A percentile compares a stretch with the other conserved stretches of the same genome.
Evolutionary conservation across 2,797 vertebrate species (phyloP).

Genomic region (Odontamblyopus rebecca): DNA sequence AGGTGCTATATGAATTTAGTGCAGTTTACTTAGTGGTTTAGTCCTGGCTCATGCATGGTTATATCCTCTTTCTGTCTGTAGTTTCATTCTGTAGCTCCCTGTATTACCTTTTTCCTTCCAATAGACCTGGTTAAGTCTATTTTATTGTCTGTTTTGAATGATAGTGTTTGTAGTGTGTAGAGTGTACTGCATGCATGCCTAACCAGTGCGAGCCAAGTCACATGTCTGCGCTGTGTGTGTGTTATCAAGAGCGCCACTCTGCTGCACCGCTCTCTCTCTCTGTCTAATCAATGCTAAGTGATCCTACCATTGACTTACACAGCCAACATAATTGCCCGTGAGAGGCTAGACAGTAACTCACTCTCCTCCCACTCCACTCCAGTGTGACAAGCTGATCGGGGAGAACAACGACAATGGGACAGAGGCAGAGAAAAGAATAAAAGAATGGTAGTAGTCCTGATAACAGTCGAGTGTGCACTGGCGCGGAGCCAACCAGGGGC

Average conservation of each 20-base stretch:
- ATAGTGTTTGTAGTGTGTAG: neutral
- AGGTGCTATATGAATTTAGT: neutral
- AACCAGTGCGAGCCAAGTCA: slow-evolving; percentile 21
- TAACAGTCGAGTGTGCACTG: slow-evolving; percentile 67
- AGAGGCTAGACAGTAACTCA: slow-evolving; percentile 82
- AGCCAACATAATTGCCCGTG: slow-evolving; percentile 80
- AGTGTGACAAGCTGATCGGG: slow-evolving; percentile 75
- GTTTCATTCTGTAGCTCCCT: neutral
- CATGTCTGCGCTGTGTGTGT: slow-evolving; percentile 51
- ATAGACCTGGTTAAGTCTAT: neutral
- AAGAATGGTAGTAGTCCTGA: slow-evolving; percentile 50
- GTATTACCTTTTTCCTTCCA: neutral
- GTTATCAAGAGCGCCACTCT: slow-evolving; percentile 56
- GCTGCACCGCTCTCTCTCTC: slow-evolving; percentile 63
- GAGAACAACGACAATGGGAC: slow-evolving; percentile 47
- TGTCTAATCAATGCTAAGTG: slow-evolving; percentile 84
- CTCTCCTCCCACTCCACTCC: slow-evolving; percentile 71
- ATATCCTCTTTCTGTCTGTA: neutral
- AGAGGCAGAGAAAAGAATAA: slow-evolving; percentile 35
- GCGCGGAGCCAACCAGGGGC: slow-evolving; percentile 72
- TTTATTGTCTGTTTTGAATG: neutral
- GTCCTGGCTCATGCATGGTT: too few species aligned
- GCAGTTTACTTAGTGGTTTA: neutral
- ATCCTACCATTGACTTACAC: slow-evolving; percentile 83
- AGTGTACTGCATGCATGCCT: neutral